These are phyloP conservation scores for Tadarida brasiliensis DNA, from an alignment of 2,797 vertebrate species.

Conservation along the genomic window DNA sequence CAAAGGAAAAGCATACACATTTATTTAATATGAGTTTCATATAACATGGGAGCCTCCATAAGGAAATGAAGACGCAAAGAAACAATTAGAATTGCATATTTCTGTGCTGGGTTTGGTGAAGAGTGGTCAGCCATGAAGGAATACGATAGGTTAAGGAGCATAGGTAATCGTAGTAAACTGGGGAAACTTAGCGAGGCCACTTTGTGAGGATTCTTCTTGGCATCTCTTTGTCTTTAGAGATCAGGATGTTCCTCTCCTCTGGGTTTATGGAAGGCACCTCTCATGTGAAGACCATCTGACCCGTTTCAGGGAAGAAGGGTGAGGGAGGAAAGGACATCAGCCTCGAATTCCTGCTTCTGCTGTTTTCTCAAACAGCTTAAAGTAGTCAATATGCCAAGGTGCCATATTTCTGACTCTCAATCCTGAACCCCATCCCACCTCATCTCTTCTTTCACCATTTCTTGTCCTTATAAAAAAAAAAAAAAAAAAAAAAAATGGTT, in stretches of 20 bases:
- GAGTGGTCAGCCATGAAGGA: not conserved
- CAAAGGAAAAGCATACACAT: not conserved
- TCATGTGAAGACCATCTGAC: not conserved
- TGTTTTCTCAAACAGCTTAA: not conserved
- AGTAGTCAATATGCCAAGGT: no score
- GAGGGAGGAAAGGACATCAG: not conserved
- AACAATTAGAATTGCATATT: not conserved
- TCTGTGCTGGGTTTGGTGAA: not conserved
- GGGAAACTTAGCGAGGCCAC: not conserved
- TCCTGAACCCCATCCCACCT: not conserved
- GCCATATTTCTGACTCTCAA: not conserved
- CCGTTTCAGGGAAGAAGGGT: not conserved
- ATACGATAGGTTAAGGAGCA: not conserved
- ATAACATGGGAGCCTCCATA: not conserved
- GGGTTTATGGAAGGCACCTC: not conserved
- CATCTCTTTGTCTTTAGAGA: not conserved
- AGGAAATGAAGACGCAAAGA: not conserved
- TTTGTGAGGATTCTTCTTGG: not conserved
- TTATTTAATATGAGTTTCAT: not conserved
- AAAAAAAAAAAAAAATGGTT: not conserved
- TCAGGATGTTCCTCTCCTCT: not conserved
- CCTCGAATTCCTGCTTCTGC: not conserved
- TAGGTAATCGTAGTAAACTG: no score
- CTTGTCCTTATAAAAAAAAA: not conserved
- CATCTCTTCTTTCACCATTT: not conserved